Conservation (phyloP, 2,797 vertebrate genomes). For the Trichosurus vulpecula region DNA sequence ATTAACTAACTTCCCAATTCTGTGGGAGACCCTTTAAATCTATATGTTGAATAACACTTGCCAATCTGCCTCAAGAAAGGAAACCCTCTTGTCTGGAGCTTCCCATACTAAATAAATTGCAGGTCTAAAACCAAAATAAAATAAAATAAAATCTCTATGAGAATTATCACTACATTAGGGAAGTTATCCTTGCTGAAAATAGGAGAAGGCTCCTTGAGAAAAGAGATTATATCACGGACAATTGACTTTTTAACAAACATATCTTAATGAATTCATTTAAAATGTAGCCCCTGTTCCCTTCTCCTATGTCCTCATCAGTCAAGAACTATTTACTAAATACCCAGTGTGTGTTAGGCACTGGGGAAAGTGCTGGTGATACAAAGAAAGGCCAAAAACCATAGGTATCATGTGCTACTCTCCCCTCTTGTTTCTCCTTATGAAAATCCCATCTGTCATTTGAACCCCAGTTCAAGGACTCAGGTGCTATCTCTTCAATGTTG, state of each 20-base stretch:
- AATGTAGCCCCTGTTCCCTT: background rate
- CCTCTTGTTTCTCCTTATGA: background rate
- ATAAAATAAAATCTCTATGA: background rate
- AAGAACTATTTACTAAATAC: background rate
- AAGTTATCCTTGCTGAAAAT: background rate
- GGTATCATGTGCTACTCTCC: background rate
- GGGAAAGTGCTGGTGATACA: background rate
- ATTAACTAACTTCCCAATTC: background rate
- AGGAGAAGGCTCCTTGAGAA: background rate
- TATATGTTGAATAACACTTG: background rate
- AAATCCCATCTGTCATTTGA: background rate
- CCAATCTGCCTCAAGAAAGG: background rate
- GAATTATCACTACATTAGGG: background rate
- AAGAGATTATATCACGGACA: background rate
- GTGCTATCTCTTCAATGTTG: background rate
- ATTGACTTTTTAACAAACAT: background rate
- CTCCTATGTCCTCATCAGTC: background rate
- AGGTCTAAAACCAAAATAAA: background rate
- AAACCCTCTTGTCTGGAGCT: background rate
- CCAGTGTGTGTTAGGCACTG: background rate
- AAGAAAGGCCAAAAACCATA: background rate
- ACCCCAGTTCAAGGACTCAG: background rate
- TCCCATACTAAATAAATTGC: background rate
- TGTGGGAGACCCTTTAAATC: background rate
- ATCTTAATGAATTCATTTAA: background rate